These are phyloP conservation scores for Zaprionus obscuricornis DNA, from an alignment of 2,888 invertebrate genomes.

Conservation along the genomic window DNA sequence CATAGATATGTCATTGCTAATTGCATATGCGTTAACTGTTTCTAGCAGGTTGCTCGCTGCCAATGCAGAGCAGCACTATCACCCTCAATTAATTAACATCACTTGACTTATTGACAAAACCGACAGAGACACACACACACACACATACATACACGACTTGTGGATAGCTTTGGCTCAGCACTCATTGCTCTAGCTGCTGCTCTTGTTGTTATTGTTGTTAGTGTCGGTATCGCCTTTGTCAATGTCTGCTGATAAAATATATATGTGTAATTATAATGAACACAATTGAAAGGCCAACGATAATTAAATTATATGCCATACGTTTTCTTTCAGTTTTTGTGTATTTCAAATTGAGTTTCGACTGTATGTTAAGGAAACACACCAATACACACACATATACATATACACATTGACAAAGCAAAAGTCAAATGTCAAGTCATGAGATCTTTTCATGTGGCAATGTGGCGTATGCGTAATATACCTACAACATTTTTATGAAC, in stretches of 20 bases:
- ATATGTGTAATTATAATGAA: slow-evolving; percentile 72
- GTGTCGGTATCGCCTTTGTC: slow-evolving; percentile 8
- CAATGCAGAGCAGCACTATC: slow-evolving; percentile 58
- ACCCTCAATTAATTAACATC: slow-evolving; percentile 78
- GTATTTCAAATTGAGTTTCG: slow-evolving; percentile 1
- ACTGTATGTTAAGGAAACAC: slow-evolving; percentile 1
- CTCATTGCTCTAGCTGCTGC: slow-evolving; percentile 15
- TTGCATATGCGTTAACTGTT: slow-evolving; percentile 55
- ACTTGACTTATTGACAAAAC: slow-evolving; percentile 80
- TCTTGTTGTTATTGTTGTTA: slow-evolving; percentile 10
- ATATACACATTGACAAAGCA: slow-evolving; percentile 9
- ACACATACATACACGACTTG: slow-evolving; percentile 41
- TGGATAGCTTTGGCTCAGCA: no score
- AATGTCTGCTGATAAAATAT: slow-evolving; percentile 56
- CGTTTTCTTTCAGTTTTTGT: slow-evolving; percentile 21
- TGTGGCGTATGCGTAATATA: slow-evolving; percentile 34
- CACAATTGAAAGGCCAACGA: slow-evolving; percentile 71
- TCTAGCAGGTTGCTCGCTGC: slow-evolving; percentile 50
- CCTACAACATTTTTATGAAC: no score
- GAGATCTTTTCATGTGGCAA: slow-evolving; percentile 32
- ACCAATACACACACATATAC: slow-evolving; percentile 13
- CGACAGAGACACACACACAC: no score
- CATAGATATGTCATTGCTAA: slow-evolving; percentile 43
- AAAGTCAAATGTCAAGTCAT: slow-evolving; percentile 51
- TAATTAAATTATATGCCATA: slow-evolving; percentile 69